These are phyloP conservation scores for Fissipunctia ypsillon DNA, from an alignment of 2,888 invertebrate genomes.

Conservation along the genomic window DNA sequence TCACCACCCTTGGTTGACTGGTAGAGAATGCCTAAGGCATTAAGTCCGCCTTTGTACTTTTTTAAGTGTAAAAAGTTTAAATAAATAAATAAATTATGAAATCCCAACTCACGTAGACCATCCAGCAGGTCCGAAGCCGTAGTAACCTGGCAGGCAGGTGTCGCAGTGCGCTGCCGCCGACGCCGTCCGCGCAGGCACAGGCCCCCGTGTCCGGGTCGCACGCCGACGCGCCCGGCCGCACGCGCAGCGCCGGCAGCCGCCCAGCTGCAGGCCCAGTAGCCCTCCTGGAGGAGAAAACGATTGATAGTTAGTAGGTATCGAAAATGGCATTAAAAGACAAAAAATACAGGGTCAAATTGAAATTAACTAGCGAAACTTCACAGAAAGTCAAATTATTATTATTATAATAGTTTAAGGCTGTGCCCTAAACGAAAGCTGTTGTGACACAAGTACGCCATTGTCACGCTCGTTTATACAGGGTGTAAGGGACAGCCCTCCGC, in stretches of 20 bases:
- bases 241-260: conserved; percentile 95
- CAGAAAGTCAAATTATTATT: no score
- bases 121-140: conserved; percentile 94
- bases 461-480: not conserved
- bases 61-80: no score
- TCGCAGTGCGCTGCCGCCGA: conserved; percentile 94
- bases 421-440: no score
- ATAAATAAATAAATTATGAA: no score
- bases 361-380: not conserved
- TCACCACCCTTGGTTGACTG: no score
- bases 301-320: not conserved
- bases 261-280: conserved; percentile 94
- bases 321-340: not conserved
- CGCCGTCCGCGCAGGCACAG: conserved; percentile 94
- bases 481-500: no score
- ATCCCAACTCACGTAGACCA: conserved; percentile 93
- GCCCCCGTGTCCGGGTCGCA: conserved; percentile 95
- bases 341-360: not conserved
- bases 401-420: no score
- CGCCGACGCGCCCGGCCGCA: conserved; percentile 93
- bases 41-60: no score
- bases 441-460: not conserved
- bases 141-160: conserved; percentile 93
- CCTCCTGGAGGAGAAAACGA: conserved; percentile 85
- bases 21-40: no score